phyloP scores from a whole-genome alignment of 2,797 vertebrate species.

The Pachyuromys duprasi region DNA sequence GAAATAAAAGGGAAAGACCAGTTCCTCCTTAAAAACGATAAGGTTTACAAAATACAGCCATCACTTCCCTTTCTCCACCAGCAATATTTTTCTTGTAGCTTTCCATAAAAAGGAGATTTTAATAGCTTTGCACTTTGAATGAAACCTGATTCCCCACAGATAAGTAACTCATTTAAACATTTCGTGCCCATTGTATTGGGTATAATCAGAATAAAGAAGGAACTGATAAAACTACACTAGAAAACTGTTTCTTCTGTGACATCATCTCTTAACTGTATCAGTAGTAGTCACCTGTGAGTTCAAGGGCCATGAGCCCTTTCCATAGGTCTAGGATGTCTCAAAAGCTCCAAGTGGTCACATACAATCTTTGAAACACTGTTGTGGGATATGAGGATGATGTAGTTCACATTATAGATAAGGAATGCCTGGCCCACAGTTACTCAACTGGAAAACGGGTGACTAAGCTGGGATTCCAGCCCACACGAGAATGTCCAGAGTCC shows the following conservation, averaged over 20 bases:
- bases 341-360: not conserved
- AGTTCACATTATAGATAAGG: not conserved
- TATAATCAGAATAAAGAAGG: slow-evolving; percentile 18
- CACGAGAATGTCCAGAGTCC: not conserved
- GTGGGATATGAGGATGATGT: not conserved
- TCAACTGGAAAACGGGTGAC: slow-evolving; percentile 1
- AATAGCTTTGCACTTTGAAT: slow-evolving; percentile 6
- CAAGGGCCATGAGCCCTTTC: not conserved
- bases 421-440: not conserved
- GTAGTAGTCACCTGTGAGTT: not conserved
- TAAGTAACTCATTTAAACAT: slow-evolving; percentile 22
- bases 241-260: not conserved
- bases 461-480: slow-evolving; percentile 40
- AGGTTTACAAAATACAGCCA: slow-evolving; percentile 55
- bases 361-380: slow-evolving; percentile 16
- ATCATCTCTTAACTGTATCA: not conserved
- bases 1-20: slow-evolving; percentile 65
- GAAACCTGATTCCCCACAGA: slow-evolving; percentile 32
- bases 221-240: slow-evolving; percentile 14
- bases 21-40: slow-evolving; percentile 67
- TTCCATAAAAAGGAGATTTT: slow-evolving; percentile 41
- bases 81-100: slow-evolving; percentile 58
- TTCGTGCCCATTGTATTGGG: not conserved
- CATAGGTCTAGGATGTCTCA: not conserved
- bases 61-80: slow-evolving; percentile 60